Evolutionary conservation across 1,140 invertebrate genomes (phyloP).

Genomic region (Heterodera schachtii): DNA sequence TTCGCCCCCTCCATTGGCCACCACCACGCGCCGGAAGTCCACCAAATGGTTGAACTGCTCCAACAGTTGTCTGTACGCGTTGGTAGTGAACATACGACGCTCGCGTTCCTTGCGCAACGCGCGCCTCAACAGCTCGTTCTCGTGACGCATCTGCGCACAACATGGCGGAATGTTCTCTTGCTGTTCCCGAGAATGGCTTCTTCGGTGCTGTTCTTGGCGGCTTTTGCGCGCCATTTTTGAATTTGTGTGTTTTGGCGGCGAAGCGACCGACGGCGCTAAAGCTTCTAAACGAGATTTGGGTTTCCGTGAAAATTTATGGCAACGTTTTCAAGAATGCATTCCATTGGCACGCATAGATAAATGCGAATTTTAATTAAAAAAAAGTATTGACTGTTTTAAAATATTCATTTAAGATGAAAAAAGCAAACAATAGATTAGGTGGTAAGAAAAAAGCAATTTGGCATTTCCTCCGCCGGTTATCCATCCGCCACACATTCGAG

Average conservation of each 20-base stretch:
- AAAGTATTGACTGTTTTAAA: no score
- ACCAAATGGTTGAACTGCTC: not conserved
- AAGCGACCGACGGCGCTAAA: no score
- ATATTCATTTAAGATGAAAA: no score
- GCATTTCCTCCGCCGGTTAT: not conserved
- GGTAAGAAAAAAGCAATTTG: no score
- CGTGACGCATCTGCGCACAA: not conserved
- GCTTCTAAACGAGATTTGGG: no score
- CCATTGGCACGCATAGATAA: no score
- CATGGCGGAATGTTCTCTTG: not conserved
- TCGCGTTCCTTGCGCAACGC: not conserved
- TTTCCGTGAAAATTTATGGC: no score
- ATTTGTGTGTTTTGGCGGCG: no score
- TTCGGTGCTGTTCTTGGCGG: not conserved
- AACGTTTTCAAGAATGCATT: no score
- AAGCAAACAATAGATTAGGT: no score
- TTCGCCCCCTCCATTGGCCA: not conserved
- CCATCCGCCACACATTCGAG: slow-evolving; percentile 33
- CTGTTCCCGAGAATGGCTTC: not conserved
- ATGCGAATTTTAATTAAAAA: no score
- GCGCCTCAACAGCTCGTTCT: not conserved
- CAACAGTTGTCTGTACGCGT: not conserved
- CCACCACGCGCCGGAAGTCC: not conserved
- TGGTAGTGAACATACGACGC: not conserved
- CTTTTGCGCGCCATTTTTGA: not conserved